Conservation (phyloP, 1,140 invertebrate genomes). For the Lutraria rhynchaena region DNA sequence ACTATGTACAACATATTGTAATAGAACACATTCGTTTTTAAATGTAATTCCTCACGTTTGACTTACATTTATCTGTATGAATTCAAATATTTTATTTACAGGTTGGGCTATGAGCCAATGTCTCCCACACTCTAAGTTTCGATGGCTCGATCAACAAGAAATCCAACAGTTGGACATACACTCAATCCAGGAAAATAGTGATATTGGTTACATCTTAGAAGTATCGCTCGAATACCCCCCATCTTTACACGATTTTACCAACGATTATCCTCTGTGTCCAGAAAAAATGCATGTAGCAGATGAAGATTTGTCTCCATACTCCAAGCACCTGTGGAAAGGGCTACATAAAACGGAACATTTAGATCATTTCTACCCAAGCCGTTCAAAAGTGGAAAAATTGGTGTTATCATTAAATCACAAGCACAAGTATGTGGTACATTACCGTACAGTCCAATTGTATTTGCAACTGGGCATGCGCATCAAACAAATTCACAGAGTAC, state of each 20-base stretch:
- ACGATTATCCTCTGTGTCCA: constrained; percentile 83
- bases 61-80: too few species aligned
- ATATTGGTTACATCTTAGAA: constrained; percentile 84
- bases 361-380: background rate
- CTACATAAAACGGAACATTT: background rate
- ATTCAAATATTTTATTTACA: too few species aligned
- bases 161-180: constrained; percentile 77
- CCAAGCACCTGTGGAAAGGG: background rate
- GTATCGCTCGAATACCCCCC: constrained; percentile 74
- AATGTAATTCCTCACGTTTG: too few species aligned
- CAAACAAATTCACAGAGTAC: constrained; percentile 17
- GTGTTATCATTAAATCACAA: constrained; percentile 52
- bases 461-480: background rate
- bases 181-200: constrained; percentile 75
- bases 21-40: too few species aligned
- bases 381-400: constrained; percentile 36
- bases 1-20: too few species aligned
- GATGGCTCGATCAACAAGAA: too few species aligned
- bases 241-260: constrained; percentile 83
- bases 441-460: background rate
- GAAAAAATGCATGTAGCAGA: constrained; percentile 62
- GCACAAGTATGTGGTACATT: constrained; percentile 55
- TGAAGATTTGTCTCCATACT: constrained; percentile 9
- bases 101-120: constrained; percentile 37
- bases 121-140: constrained; percentile 65